Conservation (phyloP, 2,113 vertebrate genomes). For the Saguinus imperator region DNA sequence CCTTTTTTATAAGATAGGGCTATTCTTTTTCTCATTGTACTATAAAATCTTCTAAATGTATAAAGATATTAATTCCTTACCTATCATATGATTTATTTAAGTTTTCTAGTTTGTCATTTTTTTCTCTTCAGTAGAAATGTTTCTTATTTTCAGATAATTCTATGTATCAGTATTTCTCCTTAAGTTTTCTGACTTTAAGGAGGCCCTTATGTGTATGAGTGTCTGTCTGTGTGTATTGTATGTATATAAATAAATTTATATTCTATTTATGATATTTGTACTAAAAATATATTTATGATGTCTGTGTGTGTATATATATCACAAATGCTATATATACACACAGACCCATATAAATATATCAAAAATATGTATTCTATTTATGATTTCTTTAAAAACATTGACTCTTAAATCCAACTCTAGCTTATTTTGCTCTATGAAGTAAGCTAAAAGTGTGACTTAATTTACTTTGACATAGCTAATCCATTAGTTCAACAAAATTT, state of each 20-base stretch:
- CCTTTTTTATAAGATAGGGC: background rate
- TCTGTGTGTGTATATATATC: background rate
- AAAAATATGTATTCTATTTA: background rate
- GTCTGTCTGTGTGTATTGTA: background rate
- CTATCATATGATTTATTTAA: slow-evolving; percentile 17
- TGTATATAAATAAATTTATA: background rate
- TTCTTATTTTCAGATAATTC: slow-evolving; percentile 40
- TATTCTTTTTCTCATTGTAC: slow-evolving; percentile 12
- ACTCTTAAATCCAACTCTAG: background rate
- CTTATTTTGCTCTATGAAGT: slow-evolving; percentile 33
- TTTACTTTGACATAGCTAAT: slow-evolving; percentile 34
- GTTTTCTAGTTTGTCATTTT: slow-evolving; percentile 30
- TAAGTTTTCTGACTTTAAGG: slow-evolving; percentile 16
- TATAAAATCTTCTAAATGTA: slow-evolving; percentile 22
- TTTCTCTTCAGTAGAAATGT: background rate
- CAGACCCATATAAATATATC: background rate
- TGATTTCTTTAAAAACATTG: slow-evolving; percentile 21
- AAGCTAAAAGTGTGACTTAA: slow-evolving; percentile 26
- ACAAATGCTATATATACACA: background rate
- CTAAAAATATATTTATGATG: background rate
- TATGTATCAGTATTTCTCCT: background rate
- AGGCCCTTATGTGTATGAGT: background rate
- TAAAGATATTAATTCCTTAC: slow-evolving; percentile 28
- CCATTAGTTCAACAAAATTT: slow-evolving; percentile 49
- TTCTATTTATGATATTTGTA: background rate